Conservation (phyloP, 2,113 vertebrate genomes). For the Axis porcinus region DNA sequence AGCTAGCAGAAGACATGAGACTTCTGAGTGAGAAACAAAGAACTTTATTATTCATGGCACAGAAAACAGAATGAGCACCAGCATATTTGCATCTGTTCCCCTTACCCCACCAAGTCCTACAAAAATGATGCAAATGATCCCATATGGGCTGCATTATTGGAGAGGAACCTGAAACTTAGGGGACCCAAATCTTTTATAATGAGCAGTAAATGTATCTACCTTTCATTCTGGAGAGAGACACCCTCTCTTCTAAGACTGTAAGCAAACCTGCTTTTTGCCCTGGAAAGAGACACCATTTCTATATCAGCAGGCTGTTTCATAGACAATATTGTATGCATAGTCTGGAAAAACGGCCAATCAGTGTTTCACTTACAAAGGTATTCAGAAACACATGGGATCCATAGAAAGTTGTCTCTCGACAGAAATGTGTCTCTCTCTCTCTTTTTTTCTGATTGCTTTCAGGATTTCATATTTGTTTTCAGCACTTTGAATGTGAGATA, state of each 20-base stretch:
- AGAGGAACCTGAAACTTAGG: background rate
- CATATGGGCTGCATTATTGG: background rate
- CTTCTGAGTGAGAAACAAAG: background rate
- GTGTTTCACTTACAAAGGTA: background rate
- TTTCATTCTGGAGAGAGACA: constrained; percentile 3
- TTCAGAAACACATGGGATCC: background rate
- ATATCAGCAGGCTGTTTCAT: background rate
- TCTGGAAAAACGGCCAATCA: background rate
- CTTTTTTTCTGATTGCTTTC: background rate
- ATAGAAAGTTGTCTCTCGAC: background rate
- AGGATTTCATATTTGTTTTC: background rate
- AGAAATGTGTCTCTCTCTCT: background rate
- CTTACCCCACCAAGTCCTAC: background rate
- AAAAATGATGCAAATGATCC: background rate
- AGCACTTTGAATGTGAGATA: background rate
- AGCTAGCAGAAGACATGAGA: background rate
- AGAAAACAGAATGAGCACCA: background rate
- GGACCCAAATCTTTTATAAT: background rate
- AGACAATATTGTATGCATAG: background rate
- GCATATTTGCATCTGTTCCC: background rate
- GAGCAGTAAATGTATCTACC: background rate
- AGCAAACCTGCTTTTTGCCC: background rate
- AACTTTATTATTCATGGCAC: background rate
- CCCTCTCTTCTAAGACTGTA: background rate
- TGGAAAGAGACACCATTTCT: background rate